Conservation (phyloP, 2,113 vertebrate species). For the Motacilla tschutschensis region DNA sequence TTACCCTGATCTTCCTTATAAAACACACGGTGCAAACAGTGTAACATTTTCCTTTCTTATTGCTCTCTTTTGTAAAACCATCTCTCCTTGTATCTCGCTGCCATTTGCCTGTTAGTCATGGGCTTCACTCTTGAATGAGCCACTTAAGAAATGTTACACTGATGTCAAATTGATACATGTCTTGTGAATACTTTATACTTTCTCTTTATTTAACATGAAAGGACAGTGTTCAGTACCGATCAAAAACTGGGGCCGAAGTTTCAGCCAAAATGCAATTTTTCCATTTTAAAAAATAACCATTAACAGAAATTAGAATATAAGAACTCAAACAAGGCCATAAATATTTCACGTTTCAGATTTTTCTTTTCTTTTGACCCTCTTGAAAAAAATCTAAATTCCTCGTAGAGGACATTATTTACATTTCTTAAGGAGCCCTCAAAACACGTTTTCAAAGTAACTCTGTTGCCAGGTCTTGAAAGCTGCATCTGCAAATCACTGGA, state of each 20-base stretch:
- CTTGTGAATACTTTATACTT: slow-evolving; percentile 40
- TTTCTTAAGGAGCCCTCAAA: neutral
- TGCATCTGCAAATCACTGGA: neutral
- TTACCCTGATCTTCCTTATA: slow-evolving; percentile 30
- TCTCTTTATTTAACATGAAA: slow-evolving; percentile 34
- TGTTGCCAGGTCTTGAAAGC: neutral
- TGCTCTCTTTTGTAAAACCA: slow-evolving; percentile 59
- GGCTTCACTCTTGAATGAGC: slow-evolving; percentile 45
- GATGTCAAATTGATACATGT: slow-evolving; percentile 60
- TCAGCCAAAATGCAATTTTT: neutral
- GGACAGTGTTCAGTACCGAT: neutral
- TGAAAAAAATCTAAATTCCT: neutral
- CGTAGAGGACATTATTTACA: neutral
- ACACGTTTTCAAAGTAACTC: neutral
- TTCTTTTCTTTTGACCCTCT: neutral
- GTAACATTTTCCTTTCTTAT: slow-evolving; percentile 37
- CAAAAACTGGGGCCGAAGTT: neutral
- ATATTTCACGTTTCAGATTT: neutral
- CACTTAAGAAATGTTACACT: slow-evolving; percentile 54
- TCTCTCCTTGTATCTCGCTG: slow-evolving; percentile 47
- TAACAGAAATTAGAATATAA: neutral
- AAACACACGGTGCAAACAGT: slow-evolving; percentile 37
- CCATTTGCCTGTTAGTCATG: slow-evolving; percentile 62
- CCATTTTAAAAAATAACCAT: neutral
- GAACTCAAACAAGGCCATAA: neutral